phyloP scores from a whole-genome alignment of 2,113 vertebrate genomes.

The Sardina pilchardus region DNA sequence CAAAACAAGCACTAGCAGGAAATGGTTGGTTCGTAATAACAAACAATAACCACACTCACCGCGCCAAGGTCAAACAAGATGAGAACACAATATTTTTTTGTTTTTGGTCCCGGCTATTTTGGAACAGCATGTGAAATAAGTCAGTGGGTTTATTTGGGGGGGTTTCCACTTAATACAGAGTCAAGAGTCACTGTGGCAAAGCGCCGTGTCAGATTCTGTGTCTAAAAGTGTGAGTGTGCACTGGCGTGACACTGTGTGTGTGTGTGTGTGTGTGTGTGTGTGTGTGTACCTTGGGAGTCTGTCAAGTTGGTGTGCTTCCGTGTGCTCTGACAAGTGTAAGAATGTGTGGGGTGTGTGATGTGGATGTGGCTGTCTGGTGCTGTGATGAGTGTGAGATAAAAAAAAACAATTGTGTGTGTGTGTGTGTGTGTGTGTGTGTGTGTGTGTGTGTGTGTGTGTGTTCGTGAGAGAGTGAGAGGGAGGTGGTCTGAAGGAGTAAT shows the following conservation, averaged over 20 bases:
- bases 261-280: slow-evolving; percentile 15
- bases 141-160: slow-evolving; percentile 34
- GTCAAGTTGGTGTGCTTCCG: too few relatives aligned
- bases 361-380: background rate
- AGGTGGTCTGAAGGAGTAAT: too few relatives aligned
- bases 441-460: too few relatives aligned
- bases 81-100: slow-evolving; percentile 34
- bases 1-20: slow-evolving; percentile 50
- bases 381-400: background rate
- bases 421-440: background rate
- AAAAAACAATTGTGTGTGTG: background rate
- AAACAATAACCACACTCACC: slow-evolving; percentile 11
- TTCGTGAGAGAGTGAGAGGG: too few relatives aligned
- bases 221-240: background rate
- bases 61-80: slow-evolving; percentile 38
- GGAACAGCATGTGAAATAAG: slow-evolving; percentile 31
- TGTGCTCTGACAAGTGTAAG: background rate
- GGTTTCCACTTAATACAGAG: background rate
- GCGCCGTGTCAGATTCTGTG: background rate
- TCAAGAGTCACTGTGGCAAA: background rate
- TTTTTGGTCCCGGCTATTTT: slow-evolving; percentile 36
- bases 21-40: slow-evolving; percentile 42
- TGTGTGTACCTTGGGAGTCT: background rate
- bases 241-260: background rate
- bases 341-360: background rate